Evolutionary conservation across 2,888 invertebrate genomes (phyloP), one percentile per base, ranked within the genome.

Genomic region (Ypsolopha scabrella): DNA sequence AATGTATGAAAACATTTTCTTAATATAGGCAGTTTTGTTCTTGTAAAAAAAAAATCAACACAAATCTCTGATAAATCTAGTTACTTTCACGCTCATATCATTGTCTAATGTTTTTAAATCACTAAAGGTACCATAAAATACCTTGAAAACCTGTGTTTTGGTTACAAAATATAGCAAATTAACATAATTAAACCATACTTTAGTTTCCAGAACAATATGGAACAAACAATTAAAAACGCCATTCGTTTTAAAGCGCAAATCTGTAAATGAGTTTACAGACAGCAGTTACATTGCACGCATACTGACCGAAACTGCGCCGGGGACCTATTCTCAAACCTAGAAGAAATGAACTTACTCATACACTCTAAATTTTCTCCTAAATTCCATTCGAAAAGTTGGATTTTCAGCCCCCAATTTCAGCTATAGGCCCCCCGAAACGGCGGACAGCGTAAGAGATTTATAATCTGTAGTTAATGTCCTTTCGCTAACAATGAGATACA

Each of bases 401-500:
- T 24, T 24, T 24, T 39, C 39, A 11, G 39, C 39, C 39, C 9
- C 37, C 52, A 52, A 49, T 48, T 49, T 52, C 41, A 24, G 39
- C 11, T n/a, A 9, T 51, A 24, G 24, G 24, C 2, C 24, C 24
- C 24, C 24, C 24, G 24, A 24, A 55, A 51, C 52, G 52, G 57
- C 59, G 68, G 65, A 69, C 72, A 68, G 64, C 63, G 60, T 59
- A 67, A 63, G 73, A 81, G 74, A 81, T 80, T 80, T 81, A 81
- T 72, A 76, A 74, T 77, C 71, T 66, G 75, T 72, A 74, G 72
- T 79, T 77, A 80, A 75, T 72, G 76, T 74, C 71, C 34, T 33
- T 39, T 34, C 70, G 58, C 67, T 68, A 71, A 79, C 80, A 79
- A 79, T 77, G 79, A 78, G 76, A 77, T 75, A 80, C 75, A 78